Base-by-base conservation (phyloP, 2,797 vertebrate species). In the Pyrrhura leucotis region DNA sequence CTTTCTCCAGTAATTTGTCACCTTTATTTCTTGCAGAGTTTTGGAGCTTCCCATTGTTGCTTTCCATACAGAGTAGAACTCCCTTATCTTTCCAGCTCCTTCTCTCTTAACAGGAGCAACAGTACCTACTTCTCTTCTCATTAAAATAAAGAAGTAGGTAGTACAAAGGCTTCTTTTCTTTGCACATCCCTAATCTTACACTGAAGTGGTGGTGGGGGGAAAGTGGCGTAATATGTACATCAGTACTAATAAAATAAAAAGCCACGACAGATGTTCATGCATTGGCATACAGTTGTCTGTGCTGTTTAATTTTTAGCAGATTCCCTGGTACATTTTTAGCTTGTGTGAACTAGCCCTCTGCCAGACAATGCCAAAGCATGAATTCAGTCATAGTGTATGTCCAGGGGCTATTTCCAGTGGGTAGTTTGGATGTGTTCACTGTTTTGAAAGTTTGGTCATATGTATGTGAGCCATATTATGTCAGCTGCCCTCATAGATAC, bases 21-120 rank as follows among this genome's bases (percentile, higher is more conserved):
- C 78, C 62, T 96, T 96, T 93, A 93, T 93, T 89, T 96, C 92
- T 95, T 94, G 82, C 45, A 88, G 71, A 94, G 25, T 90, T 94
- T 96, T 93, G 88, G 93, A 80, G 77, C 84, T 89, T 91, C 59
- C 33, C n/a, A 39, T 73, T 95, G 85, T 86, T 93, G 80, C 74
- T 96, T 94, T 92, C 81, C 75, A 68, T 80, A 68, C 40, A 90
- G 78, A 93, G 58, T 85, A 94, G 84, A 92, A 40, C 58, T 94
- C 69, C 65, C 72, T 96, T 93, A 59, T 40, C 35, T 91, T 95
- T 93, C 78, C 87, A 94, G 78, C 84, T 96, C 90, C 72, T 95
- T 65, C 71, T 92, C 72, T 94, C 72, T 94, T 80, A 80, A 65
- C 81, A 94, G 86, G 81, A 92, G 61, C 87, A 96, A 62, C 72